phyloP scores from a whole-genome alignment of 2,797 vertebrate genomes.

The Mycteria americana region DNA sequence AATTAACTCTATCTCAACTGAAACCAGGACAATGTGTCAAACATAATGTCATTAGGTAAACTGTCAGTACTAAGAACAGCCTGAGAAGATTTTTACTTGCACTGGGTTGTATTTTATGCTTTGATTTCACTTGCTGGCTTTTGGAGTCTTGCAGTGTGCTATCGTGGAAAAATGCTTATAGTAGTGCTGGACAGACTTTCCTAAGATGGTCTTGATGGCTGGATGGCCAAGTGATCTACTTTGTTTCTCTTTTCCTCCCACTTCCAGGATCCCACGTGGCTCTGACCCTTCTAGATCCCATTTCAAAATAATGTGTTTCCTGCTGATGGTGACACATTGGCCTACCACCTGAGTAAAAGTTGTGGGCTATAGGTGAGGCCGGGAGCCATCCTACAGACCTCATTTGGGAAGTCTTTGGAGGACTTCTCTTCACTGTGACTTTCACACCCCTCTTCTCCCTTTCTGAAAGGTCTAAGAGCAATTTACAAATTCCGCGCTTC shows the following conservation, averaged over 20 bases:
- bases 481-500: background rate
- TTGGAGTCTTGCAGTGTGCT: background rate
- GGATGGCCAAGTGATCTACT: background rate
- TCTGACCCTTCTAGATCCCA: background rate
- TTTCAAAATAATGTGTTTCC: background rate
- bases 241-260: background rate
- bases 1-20: too few species aligned
- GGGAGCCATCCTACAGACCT: background rate
- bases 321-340: background rate
- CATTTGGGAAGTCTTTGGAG: background rate
- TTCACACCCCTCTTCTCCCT: background rate
- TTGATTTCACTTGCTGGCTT: background rate
- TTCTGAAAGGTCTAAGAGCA: background rate
- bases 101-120: background rate
- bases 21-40: too few species aligned
- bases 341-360: background rate
- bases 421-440: background rate
- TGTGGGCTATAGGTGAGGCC: background rate
- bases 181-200: background rate
- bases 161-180: background rate
- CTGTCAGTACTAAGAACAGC: background rate
- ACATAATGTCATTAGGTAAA: background rate
- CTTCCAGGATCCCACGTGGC: background rate
- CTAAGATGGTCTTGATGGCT: background rate
- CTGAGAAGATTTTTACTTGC: background rate